phyloP scores from a whole-genome alignment of 2,888 invertebrate genomes.

The Thecocarcelia acutangulata region DNA sequence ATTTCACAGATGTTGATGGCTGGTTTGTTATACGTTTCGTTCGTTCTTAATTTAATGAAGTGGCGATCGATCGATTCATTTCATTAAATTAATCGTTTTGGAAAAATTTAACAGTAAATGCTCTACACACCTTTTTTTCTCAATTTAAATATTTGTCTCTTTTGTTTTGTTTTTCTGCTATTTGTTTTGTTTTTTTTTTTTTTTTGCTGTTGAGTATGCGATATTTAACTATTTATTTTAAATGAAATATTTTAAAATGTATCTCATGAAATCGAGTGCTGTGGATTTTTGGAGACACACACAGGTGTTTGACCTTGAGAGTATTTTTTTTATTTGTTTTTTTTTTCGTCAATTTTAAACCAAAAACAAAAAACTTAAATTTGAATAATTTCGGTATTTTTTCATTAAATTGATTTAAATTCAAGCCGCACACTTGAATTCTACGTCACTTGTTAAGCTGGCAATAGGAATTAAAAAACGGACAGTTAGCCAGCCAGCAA shows the following conservation, averaged over 20 bases:
- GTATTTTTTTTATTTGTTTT: conserved; percentile 37
- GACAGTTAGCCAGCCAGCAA: neutral
- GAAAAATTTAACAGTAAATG: conserved; percentile 62
- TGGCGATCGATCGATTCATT: conserved; percentile 47
- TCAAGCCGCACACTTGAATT: conserved; percentile 58
- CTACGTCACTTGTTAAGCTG: conserved; percentile 57
- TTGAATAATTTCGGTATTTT: conserved; percentile 59
- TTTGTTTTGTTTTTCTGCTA: neutral
- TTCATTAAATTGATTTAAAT: conserved; percentile 56
- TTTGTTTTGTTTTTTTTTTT: no score
- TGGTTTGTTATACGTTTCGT: conserved; percentile 28
- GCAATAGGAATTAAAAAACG: neutral
- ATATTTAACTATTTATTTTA: conserved; percentile 15
- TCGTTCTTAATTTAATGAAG: conserved; percentile 50
- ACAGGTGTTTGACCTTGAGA: conserved; percentile 70
- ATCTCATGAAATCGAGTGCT: conserved; percentile 49
- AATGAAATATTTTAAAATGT: conserved; percentile 40
- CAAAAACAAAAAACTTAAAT: conserved; percentile 60
- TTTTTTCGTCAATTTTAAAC: conserved; percentile 40
- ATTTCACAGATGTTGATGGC: conserved; percentile 58
- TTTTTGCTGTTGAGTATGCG: neutral
- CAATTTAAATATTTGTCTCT: neutral
- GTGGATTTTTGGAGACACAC: conserved; percentile 44
- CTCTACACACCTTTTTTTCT: conserved; percentile 56
- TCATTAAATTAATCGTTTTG: conserved; percentile 53